phyloP scores from a whole-genome alignment of 1,140 invertebrate species.

The Bombus turneri region DNA sequence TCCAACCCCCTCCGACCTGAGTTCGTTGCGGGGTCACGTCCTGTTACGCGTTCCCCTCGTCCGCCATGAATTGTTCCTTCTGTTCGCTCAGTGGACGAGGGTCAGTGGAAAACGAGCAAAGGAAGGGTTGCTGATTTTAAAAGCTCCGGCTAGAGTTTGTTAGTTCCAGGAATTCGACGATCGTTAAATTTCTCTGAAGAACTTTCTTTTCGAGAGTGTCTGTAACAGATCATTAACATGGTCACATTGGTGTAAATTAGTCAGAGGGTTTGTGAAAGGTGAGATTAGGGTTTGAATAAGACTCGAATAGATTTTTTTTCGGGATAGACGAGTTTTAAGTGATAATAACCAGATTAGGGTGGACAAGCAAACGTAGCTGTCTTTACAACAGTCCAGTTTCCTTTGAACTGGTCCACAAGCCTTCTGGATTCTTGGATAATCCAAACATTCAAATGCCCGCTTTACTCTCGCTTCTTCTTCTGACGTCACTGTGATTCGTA shows the following conservation, averaged over 20 bases:
- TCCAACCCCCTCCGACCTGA: conserved; percentile 30
- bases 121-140: conserved; percentile 28
- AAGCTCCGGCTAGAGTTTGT: neutral
- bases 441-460: conserved; percentile 38
- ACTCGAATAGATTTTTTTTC: neutral
- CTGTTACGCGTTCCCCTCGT: conserved; percentile 46
- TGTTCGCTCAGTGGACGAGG: neutral
- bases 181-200: neutral
- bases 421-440: conserved; percentile 33
- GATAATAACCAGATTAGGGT: conserved; percentile 2
- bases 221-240: neutral
- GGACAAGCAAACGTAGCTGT: neutral
- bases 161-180: neutral
- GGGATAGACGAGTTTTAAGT: neutral
- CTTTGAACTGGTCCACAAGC: conserved; percentile 24
- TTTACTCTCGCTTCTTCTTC: conserved; percentile 38
- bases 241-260: neutral
- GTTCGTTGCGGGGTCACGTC: conserved; percentile 45
- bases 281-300: no score
- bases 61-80: conserved; percentile 22
- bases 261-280: neutral
- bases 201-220: neutral
- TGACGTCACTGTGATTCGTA: conserved; percentile 57
- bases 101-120: conserved; percentile 4
- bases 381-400: conserved; percentile 19